Evolutionary conservation across 2,113 vertebrate species (phyloP).

Genomic region (Vicugna pacos): DNA sequence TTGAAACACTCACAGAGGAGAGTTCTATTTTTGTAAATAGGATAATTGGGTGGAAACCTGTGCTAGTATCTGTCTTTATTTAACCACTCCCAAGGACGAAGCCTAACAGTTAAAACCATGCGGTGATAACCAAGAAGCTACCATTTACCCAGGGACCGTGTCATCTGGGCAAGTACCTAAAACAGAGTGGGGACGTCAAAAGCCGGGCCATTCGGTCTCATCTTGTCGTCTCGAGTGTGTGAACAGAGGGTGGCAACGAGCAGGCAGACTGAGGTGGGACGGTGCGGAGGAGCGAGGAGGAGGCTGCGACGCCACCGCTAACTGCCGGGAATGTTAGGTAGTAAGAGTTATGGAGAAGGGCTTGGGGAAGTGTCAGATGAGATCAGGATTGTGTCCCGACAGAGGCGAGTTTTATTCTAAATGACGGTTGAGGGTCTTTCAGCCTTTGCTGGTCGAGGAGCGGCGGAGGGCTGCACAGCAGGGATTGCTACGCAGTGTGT

Average conservation of each 20-base stretch:
- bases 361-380: not conserved
- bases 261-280: not conserved
- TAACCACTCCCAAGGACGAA: slow-evolving; percentile 72
- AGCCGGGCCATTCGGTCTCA: not conserved
- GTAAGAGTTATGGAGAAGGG: not conserved
- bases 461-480: not conserved
- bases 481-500: rapidly evolving
- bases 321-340: not conserved
- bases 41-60: slow-evolving; percentile 80
- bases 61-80: slow-evolving; percentile 78
- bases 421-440: not conserved
- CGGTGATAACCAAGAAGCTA: slow-evolving; percentile 33
- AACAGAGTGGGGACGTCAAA: not conserved
- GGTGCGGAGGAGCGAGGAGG: rapidly evolving
- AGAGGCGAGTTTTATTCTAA: not conserved
- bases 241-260: not conserved
- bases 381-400: not conserved
- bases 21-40: slow-evolving; percentile 83
- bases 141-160: not conserved
- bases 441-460: not conserved
- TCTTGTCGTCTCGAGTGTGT: not conserved
- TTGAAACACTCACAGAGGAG: slow-evolving; percentile 74
- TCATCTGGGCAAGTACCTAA: not conserved
- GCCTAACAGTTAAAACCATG: slow-evolving; percentile 47
- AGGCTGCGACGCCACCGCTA: not conserved